phyloP scores from a whole-genome alignment of 2,888 invertebrate genomes.

The Pyrgus malvae region DNA sequence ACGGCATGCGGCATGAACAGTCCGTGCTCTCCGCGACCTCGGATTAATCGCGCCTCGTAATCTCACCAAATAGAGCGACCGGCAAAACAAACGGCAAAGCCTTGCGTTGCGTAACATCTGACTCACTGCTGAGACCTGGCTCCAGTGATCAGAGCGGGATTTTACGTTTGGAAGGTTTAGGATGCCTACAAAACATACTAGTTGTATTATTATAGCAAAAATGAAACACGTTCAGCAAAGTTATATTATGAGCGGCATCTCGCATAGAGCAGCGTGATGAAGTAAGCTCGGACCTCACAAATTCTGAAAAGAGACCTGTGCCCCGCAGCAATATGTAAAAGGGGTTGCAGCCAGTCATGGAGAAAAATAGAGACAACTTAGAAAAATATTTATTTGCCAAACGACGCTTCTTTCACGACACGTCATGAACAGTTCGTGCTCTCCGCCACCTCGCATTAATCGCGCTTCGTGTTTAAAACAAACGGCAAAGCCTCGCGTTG shows the following conservation, averaged over 20 bases:
- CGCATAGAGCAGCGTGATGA: too few species aligned
- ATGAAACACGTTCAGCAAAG: too few species aligned
- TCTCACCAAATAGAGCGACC: conserved; percentile 54
- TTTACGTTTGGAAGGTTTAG: too few species aligned
- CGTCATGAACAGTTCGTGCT: conserved; percentile 24
- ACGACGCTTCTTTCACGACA: conserved; percentile 4
- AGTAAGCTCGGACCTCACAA: too few species aligned
- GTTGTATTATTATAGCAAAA: too few species aligned
- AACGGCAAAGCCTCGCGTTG: conserved; percentile 43
- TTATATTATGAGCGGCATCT: too few species aligned
- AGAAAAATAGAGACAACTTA: too few species aligned
- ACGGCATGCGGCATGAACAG: conserved; percentile 1
- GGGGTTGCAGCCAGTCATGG: too few species aligned
- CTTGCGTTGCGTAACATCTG: conserved; percentile 59
- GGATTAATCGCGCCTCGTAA: conserved; percentile 53
- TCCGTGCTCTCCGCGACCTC: conserved; percentile 33
- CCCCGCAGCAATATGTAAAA: too few species aligned
- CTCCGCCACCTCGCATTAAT: conserved; percentile 42
- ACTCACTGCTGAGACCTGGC: conserved; percentile 41
- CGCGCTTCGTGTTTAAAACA: conserved; percentile 48
- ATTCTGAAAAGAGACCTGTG: too few species aligned
- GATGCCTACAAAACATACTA: too few species aligned
- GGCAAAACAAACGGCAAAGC: conserved; percentile 34
- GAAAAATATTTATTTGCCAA: not conserved
- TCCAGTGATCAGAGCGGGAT: conserved; percentile 59